phyloP scores from a whole-genome alignment of 1,140 invertebrate species.

The Carposina sasakii region DNA sequence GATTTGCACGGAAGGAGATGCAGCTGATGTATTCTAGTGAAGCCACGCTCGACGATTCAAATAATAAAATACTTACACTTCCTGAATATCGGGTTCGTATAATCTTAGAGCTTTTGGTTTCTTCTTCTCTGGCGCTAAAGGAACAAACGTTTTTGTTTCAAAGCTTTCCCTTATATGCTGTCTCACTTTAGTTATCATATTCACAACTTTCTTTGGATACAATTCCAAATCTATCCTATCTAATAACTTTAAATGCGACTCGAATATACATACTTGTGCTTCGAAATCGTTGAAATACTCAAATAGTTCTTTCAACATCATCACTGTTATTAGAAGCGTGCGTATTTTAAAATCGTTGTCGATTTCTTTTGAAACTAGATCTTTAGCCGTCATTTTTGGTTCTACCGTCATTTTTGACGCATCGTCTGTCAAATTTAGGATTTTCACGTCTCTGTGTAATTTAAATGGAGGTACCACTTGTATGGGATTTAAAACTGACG shows the following conservation, averaged over 20 bases:
- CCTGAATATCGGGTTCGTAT: constrained; percentile 88
- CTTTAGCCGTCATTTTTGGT: constrained; percentile 45
- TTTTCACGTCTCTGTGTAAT: constrained; percentile 64
- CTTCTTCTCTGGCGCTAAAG: constrained; percentile 70
- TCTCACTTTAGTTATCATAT: constrained; percentile 61
- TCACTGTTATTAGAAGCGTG: constrained; percentile 67
- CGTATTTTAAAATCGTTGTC: constrained; percentile 77
- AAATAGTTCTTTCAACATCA: constrained; percentile 75
- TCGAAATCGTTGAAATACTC: constrained; percentile 72
- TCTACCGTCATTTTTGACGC: constrained; percentile 52
- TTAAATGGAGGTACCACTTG: constrained; percentile 80
- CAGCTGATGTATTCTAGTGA: too few species aligned
- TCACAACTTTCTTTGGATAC: constrained; percentile 76
- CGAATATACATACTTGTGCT: constrained; percentile 62
- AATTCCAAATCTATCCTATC: constrained; percentile 70
- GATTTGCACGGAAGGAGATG: too few species aligned
- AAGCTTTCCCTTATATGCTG: constrained; percentile 66
- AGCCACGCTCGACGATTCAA: too few species aligned
- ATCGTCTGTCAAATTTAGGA: constrained; percentile 73
- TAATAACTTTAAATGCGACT: constrained; percentile 57
- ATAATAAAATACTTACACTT: constrained; percentile 85
- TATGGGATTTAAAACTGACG: constrained; percentile 67
- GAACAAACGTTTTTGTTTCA: constrained; percentile 73
- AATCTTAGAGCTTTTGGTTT: constrained; percentile 86
- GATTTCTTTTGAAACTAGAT: constrained; percentile 71